A percentile compares a stretch with the other conserved stretches of the same genome.
phyloP scores from a whole-genome alignment of 2,797 vertebrate genomes.

The Muscicapa striata region DNA sequence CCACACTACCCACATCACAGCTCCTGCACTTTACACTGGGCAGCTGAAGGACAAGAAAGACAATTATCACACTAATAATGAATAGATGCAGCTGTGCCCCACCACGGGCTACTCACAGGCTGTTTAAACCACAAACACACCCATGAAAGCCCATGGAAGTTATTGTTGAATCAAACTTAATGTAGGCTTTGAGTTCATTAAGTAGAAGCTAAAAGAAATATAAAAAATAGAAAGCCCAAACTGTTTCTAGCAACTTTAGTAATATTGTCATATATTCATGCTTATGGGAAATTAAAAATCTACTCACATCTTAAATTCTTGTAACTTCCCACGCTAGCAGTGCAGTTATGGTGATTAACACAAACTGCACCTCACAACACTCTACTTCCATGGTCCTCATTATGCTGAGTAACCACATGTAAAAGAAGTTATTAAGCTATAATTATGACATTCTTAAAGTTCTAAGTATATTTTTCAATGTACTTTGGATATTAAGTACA shows the following conservation, averaged over 20 bases:
- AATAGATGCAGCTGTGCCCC: background rate
- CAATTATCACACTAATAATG: fast-evolving
- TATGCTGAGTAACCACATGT: background rate
- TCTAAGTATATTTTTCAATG: background rate
- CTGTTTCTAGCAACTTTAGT: background rate
- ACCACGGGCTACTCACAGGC: background rate
- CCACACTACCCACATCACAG: fast-evolving
- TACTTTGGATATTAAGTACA: background rate
- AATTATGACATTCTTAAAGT: background rate
- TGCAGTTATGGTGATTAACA: background rate
- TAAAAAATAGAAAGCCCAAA: background rate
- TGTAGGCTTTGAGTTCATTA: background rate
- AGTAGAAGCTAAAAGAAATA: background rate
- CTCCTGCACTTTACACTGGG: background rate
- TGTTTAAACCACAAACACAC: background rate
- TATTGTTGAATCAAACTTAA: background rate
- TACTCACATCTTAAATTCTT: background rate
- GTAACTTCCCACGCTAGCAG: fast-evolving
- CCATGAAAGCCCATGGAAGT: background rate
- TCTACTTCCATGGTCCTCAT: background rate
- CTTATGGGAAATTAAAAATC: background rate
- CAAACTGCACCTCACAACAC: fast-evolving
- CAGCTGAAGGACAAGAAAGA: background rate
- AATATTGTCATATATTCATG: background rate
- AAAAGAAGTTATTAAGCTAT: background rate